These are phyloP conservation scores for Takifugu rubripes DNA, from an alignment of 2,797 vertebrate genomes.

Conservation along the genomic window DNA sequence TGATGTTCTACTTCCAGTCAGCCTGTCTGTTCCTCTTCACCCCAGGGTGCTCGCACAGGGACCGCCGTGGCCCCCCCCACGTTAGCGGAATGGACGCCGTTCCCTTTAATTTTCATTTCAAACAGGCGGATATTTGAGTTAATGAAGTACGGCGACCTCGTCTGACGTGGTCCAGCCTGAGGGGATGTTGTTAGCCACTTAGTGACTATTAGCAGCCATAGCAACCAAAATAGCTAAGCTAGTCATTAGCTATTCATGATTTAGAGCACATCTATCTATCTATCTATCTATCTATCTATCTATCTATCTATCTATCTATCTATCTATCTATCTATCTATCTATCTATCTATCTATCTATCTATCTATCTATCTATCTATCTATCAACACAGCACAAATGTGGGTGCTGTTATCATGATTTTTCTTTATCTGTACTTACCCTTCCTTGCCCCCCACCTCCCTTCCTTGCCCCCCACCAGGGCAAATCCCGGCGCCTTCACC, in stretches of 20 bases:
- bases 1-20: conserved; percentile 40
- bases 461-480: conserved; percentile 73
- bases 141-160: conserved; percentile 52
- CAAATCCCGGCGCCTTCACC: conserved; percentile 89
- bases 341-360: too few species aligned
- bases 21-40: conserved; percentile 44
- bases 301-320: too few species aligned
- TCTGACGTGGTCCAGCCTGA: conserved; percentile 55
- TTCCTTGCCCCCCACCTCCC: conserved; percentile 43
- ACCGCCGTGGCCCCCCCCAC: conserved; percentile 27
- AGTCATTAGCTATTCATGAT: conserved; percentile 51
- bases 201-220: conserved; percentile 43
- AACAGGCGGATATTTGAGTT: conserved; percentile 46
- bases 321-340: too few species aligned
- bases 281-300: conserved; percentile 2
- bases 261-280: conserved; percentile 20
- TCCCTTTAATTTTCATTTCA: conserved; percentile 39
- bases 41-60: conserved; percentile 50
- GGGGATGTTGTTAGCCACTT: conserved; percentile 51
- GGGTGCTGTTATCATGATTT: conserved; percentile 62
- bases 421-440: conserved; percentile 68
- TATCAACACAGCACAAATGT: conserved; percentile 4
- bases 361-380: too few species aligned
- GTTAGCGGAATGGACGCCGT: conserved; percentile 61
- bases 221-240: too few species aligned